A percentile compares a stretch with the other conserved stretches of the same genome.
Conservation (phyloP, 2,888 invertebrate species). For the Lycophotia porphyrea region DNA sequence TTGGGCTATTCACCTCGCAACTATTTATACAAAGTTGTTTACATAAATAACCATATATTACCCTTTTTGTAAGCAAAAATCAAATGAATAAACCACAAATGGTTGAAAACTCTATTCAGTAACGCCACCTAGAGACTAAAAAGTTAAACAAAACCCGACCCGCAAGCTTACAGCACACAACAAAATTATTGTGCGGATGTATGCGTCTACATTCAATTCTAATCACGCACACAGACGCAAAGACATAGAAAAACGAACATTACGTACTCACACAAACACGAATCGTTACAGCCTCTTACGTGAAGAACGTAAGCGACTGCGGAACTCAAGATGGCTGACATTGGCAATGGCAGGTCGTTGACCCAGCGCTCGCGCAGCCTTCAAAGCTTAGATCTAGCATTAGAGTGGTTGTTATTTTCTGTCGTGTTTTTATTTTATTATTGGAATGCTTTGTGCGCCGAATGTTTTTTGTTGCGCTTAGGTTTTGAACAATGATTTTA, state of each 20-base stretch:
- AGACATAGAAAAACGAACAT: conserved; percentile 88
- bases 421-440: conserved; percentile 81
- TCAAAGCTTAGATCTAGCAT: conserved; percentile 89
- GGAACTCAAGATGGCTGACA: conserved; percentile 91
- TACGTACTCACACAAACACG: conserved; percentile 84
- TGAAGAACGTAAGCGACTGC: conserved; percentile 90
- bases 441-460: conserved; percentile 71
- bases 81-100: conserved; percentile 41
- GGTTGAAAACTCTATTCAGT: conserved; percentile 45
- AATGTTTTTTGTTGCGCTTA: conserved; percentile 63
- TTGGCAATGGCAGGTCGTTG: conserved; percentile 89
- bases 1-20: conserved; percentile 51
- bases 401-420: conserved; percentile 89
- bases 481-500: conserved; percentile 58
- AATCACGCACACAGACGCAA: conserved; percentile 78
- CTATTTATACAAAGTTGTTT: conserved; percentile 21
- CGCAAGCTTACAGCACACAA: conserved; percentile 71
- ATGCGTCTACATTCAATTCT: conserved; percentile 79
- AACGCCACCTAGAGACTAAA: conserved; percentile 71
- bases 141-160: conserved; percentile 67
- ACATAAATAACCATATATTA: conserved; percentile 13
- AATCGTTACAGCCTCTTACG: conserved; percentile 89
- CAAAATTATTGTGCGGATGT: conserved; percentile 66
- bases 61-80: conserved; percentile 42
- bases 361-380: conserved; percentile 87